Percentiles rank a stretch among this genome's conserved stretches.
Conservation (phyloP, 2,888 invertebrate genomes). For the Nymphalis polychloros region DNA sequence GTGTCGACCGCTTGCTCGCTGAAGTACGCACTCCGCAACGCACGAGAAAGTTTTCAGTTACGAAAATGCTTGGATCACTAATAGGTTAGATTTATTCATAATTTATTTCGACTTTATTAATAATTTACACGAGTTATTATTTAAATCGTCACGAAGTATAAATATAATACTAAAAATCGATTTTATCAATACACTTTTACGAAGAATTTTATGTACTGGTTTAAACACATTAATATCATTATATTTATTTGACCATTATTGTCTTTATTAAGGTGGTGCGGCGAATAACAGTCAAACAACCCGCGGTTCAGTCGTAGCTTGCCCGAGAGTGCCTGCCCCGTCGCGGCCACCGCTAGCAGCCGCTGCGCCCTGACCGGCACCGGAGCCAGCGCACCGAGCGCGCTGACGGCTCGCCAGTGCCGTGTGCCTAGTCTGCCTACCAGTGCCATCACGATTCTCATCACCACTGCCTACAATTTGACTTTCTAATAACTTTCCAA, state of each 20-base stretch:
- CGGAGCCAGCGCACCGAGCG: slow-evolving; percentile 67
- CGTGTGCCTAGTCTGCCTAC: slow-evolving; percentile 71
- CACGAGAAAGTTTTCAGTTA: slow-evolving; percentile 88
- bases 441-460: slow-evolving; percentile 54
- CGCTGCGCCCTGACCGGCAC: slow-evolving; percentile 75
- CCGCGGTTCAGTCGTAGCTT: slow-evolving; percentile 80
- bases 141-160: too few species aligned
- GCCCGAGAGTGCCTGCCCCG: slow-evolving; percentile 84
- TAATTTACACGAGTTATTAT: background rate
- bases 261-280: slow-evolving; percentile 55
- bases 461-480: slow-evolving; percentile 28
- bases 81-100: slow-evolving; percentile 74
- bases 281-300: slow-evolving; percentile 61
- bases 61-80: slow-evolving; percentile 89
- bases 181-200: too few species aligned
- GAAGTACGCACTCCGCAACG: slow-evolving; percentile 85
- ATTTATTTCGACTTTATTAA: background rate
- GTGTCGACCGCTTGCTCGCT: slow-evolving; percentile 86
- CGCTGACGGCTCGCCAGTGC: slow-evolving; percentile 70
- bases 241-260: too few species aligned
- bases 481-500: background rate
- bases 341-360: slow-evolving; percentile 71
- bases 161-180: too few species aligned
- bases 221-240: too few species aligned
- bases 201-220: too few species aligned